Evolutionary conservation across 2,797 vertebrate species (phyloP).

Genomic region (Falco biarmicus): DNA sequence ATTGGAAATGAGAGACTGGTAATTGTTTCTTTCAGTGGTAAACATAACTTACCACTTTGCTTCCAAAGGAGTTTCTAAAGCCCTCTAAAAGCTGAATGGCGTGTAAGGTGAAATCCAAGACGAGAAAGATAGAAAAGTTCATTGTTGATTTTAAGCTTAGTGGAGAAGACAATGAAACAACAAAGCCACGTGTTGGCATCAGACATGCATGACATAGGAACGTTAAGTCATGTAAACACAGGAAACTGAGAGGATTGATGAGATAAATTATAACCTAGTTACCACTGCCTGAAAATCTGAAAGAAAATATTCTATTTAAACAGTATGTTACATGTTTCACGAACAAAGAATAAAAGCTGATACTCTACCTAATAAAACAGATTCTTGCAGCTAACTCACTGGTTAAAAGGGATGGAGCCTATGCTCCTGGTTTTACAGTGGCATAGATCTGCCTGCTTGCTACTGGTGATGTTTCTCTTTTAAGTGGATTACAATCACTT

Average conservation of each 20-base stretch:
- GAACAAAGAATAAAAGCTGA: slow-evolving; percentile 47
- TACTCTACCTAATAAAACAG: background rate
- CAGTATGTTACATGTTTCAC: background rate
- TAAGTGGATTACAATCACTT: background rate
- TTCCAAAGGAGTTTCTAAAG: slow-evolving; percentile 64
- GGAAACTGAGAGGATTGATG: slow-evolving; percentile 66
- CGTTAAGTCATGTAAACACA: slow-evolving; percentile 67
- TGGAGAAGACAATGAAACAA: slow-evolving; percentile 60
- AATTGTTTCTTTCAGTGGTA: slow-evolving; percentile 68
- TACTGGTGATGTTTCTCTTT: background rate
- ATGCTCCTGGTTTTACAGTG: background rate
- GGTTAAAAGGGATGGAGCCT: background rate
- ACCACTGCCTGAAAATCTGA: slow-evolving; percentile 44
- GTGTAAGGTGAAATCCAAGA: slow-evolving; percentile 55
- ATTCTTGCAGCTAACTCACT: background rate
- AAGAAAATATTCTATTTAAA: slow-evolving; percentile 69
- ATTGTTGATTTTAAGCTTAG: slow-evolving; percentile 68
- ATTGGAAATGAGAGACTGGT: slow-evolving; percentile 42
- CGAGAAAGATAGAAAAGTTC: slow-evolving; percentile 53
- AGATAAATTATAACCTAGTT: slow-evolving; percentile 60
- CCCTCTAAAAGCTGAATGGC: slow-evolving; percentile 43
- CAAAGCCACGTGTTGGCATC: slow-evolving; percentile 41
- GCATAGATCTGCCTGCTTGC: background rate
- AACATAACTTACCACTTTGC: slow-evolving; percentile 68
- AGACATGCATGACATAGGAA: slow-evolving; percentile 48